Percentiles rank a stretch among this genome's conserved stretches.
phyloP scores from a whole-genome alignment of 1,140 invertebrate species.

The Lucilia cuprina region DNA sequence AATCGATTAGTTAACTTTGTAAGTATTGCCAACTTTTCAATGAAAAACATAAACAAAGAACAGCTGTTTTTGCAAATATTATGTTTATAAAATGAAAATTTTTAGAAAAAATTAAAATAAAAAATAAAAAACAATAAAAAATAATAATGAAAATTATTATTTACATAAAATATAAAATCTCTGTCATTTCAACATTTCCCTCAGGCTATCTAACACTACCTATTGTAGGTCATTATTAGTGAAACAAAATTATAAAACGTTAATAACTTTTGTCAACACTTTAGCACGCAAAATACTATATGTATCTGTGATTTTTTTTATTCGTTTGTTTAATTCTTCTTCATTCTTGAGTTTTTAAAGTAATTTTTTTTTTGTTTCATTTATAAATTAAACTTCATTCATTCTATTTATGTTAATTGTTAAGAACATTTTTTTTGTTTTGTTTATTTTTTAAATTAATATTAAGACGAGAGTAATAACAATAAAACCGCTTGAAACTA shows the following conservation, averaged over 20 bases:
- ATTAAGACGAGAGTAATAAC: background rate
- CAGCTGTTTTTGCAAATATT: too few relatives aligned
- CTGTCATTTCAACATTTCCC: too few relatives aligned
- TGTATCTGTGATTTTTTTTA: background rate
- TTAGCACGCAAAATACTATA: background rate
- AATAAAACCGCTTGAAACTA: background rate
- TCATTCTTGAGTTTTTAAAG: background rate
- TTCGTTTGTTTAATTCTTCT: background rate
- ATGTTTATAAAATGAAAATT: too few relatives aligned
- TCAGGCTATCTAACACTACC: too few relatives aligned
- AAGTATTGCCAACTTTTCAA: too few relatives aligned
- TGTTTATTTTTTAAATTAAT: background rate
- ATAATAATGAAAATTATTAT: too few relatives aligned
- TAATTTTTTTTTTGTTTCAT: background rate
- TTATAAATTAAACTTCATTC: background rate
- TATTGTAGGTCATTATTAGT: background rate
- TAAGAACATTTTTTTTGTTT: background rate
- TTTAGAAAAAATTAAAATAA: too few relatives aligned
- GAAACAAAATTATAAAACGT: background rate
- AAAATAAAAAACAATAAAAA: too few relatives aligned
- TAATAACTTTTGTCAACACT: background rate
- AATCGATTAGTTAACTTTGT: too few relatives aligned
- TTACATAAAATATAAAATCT: too few relatives aligned
- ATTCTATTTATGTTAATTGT: conserved; percentile 2
- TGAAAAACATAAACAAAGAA: too few relatives aligned